Conservation (phyloP, 2,888 invertebrate species). For the Matsumyia berberina region DNA sequence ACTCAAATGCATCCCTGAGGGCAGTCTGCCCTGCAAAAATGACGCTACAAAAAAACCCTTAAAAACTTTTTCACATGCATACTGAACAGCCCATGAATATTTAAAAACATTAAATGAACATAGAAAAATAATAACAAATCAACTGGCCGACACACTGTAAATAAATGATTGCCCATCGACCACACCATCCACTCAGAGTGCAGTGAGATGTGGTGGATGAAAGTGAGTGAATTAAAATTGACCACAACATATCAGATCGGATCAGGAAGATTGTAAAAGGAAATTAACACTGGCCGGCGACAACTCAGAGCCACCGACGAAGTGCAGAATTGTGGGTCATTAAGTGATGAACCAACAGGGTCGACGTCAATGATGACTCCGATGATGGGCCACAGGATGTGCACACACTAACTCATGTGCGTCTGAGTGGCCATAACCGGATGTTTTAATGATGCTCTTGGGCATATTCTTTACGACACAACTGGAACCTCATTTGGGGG, state of each 20-base stretch:
- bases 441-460: constrained; percentile 74
- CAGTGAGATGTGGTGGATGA: constrained; percentile 35
- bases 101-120: constrained; percentile 37
- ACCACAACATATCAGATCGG: constrained; percentile 62
- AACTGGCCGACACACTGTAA: constrained; percentile 18
- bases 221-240: constrained; percentile 70
- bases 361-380: constrained; percentile 44
- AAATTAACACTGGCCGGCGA: constrained; percentile 67
- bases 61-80: constrained; percentile 37
- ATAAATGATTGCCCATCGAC: constrained; percentile 42
- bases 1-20: neutral
- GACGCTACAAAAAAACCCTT: constrained; percentile 12
- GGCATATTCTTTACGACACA: constrained; percentile 66
- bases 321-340: constrained; percentile 65
- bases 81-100: constrained; percentile 54
- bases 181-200: constrained; percentile 29
- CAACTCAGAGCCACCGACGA: constrained; percentile 11
- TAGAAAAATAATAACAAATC: constrained; percentile 54
- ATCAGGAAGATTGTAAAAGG: constrained; percentile 63
- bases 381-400: constrained; percentile 64
- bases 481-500: constrained; percentile 23
- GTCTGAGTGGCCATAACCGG: constrained; percentile 65
- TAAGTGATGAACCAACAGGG: constrained; percentile 66
- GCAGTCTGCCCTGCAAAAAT: neutral
- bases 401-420: constrained; percentile 53